These are phyloP conservation scores for Peromyscus polionotus DNA, from an alignment of 2,113 vertebrate genomes.

Conservation along the genomic window DNA sequence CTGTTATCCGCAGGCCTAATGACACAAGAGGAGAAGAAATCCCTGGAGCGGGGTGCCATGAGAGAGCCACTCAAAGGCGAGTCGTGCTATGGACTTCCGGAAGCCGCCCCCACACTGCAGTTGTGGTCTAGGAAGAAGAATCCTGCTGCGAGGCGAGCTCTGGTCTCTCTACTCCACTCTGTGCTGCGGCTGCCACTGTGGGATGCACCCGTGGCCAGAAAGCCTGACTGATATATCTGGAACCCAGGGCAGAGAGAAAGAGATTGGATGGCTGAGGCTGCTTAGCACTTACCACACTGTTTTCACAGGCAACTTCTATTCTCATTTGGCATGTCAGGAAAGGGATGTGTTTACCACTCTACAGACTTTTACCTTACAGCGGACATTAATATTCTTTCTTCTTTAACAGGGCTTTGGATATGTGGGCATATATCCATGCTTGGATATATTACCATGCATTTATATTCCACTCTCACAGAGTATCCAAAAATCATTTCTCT, in stretches of 20 bases:
- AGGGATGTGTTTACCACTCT: not conserved
- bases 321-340: not conserved
- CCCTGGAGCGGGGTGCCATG: not conserved
- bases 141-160: not conserved
- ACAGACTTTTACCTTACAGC: not conserved
- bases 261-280: not conserved
- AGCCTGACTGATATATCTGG: too few relatives aligned
- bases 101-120: not conserved
- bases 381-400: slow-evolving; percentile 6
- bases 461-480: not conserved
- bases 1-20: not conserved
- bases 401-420: not conserved
- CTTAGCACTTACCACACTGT: not conserved
- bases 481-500: slow-evolving; percentile 43
- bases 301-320: not conserved
- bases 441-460: slow-evolving; percentile 3
- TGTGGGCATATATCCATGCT: not conserved
- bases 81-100: not conserved
- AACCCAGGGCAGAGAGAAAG: not conserved
- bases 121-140: not conserved
- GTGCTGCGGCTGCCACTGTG: not conserved
- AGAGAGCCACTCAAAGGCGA: not conserved
- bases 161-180: not conserved
- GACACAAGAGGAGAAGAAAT: not conserved
- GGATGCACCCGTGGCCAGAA: not conserved